Percentiles rank a stretch among this genome's conserved stretches.
Evolutionary conservation across 2,113 vertebrate genomes (phyloP).

Genomic region (Alectura lathami): DNA sequence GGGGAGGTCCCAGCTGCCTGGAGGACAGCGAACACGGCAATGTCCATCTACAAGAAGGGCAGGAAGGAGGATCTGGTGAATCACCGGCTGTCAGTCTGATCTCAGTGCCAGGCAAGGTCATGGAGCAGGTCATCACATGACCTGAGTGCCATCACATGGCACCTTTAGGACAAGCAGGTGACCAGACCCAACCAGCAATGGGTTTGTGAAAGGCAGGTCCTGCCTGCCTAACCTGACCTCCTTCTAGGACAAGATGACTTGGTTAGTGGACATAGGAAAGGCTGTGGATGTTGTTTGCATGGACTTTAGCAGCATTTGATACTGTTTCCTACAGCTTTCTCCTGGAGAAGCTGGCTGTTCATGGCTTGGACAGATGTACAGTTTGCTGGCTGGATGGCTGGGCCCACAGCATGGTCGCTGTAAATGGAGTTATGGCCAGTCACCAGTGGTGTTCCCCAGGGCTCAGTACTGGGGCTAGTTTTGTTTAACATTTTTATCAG

Average conservation of each 20-base stretch:
- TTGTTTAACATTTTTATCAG: background rate
- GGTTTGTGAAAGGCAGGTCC: background rate
- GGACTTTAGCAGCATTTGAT: background rate
- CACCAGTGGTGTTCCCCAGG: background rate
- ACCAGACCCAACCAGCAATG: background rate
- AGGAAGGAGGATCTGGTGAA: background rate
- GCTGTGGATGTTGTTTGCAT: background rate
- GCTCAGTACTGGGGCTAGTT: background rate
- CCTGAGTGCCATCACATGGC: background rate
- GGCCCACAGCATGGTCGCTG: background rate
- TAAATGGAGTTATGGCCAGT: background rate
- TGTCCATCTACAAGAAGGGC: background rate
- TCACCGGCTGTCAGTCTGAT: background rate
- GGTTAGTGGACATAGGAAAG: background rate
- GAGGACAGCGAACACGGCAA: background rate
- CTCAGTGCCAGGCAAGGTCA: background rate
- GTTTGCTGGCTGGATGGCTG: background rate
- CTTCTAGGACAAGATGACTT: background rate
- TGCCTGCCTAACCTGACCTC: background rate
- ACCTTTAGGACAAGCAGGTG: background rate
- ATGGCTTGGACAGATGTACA: background rate
- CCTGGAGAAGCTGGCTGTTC: background rate
- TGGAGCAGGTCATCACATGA: background rate
- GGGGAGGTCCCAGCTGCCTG: background rate
- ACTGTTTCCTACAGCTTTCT: background rate